Conservation (phyloP, 2,113 vertebrate genomes). For the Pelmatolapia mariae region DNA sequence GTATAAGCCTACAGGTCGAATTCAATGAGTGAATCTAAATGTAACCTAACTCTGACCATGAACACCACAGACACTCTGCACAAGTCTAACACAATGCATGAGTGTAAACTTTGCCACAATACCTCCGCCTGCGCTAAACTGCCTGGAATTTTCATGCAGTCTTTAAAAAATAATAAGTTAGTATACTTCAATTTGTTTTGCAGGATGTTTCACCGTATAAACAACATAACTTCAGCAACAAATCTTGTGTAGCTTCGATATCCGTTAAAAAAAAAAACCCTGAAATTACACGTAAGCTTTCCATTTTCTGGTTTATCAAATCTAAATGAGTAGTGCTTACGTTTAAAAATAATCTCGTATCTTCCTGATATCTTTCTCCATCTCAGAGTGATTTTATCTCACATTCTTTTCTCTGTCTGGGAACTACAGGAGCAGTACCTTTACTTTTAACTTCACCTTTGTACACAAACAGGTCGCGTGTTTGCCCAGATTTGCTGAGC, state of each 20-base stretch:
- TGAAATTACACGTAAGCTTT: not conserved
- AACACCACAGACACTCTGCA: not conserved
- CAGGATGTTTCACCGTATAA: not conserved
- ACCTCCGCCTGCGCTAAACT: not conserved
- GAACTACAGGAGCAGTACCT: not conserved
- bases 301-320: not conserved
- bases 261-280: rapidly evolving
- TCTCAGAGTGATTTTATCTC: not conserved
- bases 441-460: not conserved
- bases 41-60: not conserved
- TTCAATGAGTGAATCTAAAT: not conserved
- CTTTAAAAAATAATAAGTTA: not conserved
- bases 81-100: not conserved
- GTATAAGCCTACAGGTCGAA: not conserved
- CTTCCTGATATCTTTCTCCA: not conserved
- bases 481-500: not conserved
- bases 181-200: not conserved
- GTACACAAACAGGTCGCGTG: not conserved
- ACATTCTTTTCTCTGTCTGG: not conserved
- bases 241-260: not conserved
- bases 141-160: not conserved
- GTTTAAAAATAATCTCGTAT: rapidly evolving
- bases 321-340: not conserved
- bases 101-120: not conserved
- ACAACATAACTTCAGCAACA: not conserved